phyloP scores from a whole-genome alignment of 2,888 invertebrate genomes.

The Andrena fulva region DNA sequence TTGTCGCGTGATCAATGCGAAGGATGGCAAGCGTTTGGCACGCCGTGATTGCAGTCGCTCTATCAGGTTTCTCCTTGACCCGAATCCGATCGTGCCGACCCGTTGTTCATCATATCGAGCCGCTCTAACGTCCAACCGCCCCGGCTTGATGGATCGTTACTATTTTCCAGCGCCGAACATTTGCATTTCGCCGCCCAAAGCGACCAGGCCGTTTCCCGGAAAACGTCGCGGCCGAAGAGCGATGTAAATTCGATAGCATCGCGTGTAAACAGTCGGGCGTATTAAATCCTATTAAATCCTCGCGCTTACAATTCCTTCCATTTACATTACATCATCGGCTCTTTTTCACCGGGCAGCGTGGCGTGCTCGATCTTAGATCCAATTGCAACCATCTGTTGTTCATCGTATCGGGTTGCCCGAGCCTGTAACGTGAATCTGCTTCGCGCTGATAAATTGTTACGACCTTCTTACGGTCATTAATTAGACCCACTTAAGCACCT shows the following conservation, averaged over 20 bases:
- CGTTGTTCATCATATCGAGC: slow-evolving; percentile 66
- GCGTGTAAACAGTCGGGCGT: not conserved
- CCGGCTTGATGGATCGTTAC: slow-evolving; percentile 51
- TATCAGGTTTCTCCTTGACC: slow-evolving; percentile 79
- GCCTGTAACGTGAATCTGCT: slow-evolving; percentile 64
- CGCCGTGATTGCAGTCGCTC: slow-evolving; percentile 56
- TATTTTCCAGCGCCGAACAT: slow-evolving; percentile 36
- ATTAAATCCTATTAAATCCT: slow-evolving; percentile 19
- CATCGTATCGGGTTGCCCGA: slow-evolving; percentile 66
- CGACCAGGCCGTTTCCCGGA: not conserved
- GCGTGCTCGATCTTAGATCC: slow-evolving; percentile 76
- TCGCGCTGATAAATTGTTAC: slow-evolving; percentile 67
- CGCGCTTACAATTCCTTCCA: slow-evolving; percentile 10
- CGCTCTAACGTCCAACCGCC: slow-evolving; percentile 47
- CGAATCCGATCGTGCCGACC: slow-evolving; percentile 69
- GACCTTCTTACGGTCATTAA: slow-evolving; percentile 67
- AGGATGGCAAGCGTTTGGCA: slow-evolving; percentile 72
- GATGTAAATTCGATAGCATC: not conserved
- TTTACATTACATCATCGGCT: slow-evolving; percentile 33
- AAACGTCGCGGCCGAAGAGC: not conserved
- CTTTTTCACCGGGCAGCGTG: slow-evolving; percentile 13
- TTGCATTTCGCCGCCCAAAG: slow-evolving; percentile 34
- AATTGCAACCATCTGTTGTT: slow-evolving; percentile 69
- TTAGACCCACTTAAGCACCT: slow-evolving; percentile 57
- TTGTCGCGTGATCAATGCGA: slow-evolving; percentile 69